Base-by-base conservation (phyloP, 1,140 invertebrate species). In the Watersipora subatra region DNA sequence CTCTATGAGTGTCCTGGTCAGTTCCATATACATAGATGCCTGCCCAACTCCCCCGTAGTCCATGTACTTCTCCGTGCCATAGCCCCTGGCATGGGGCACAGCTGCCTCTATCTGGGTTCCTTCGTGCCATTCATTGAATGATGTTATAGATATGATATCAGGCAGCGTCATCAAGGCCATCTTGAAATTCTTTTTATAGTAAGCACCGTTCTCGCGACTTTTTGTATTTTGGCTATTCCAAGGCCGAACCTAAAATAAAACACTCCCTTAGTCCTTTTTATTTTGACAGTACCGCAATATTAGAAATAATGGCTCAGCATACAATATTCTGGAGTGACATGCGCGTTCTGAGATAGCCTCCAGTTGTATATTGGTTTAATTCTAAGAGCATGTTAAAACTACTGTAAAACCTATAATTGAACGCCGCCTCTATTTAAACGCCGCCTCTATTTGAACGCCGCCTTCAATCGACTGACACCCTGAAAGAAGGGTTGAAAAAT, bases 71-170 rank as follows among this genome's bases (percentile, higher is more conserved):
- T 73, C 72, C 61, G 69, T 63, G 57, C 63, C 62, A 64, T 67
- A 27, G 46, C 67, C 67, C 63, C 68, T 64, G 67, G 69, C 71
- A 62, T 75, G 75, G 22, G 76, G 71, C 22, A 79, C 64, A 1
- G 82, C 81, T 59, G 79, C 72, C 69, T 84, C 83, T 63, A 84
- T 81, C 69, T 84, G 83, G 17, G 82, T 83, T 3, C 82, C 83
- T 73, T 84, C 83, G 65, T 84, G 82, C 83, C 83, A 84, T 69
- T 84, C 83, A 70, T 84, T 84, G 69, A 83, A 84, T 3, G 80
- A 82, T 15, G 83, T 84, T 19, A 84, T 80, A 20, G 79, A 79
- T 26, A 84, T 65, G 27, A 80, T 68, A 34, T 67, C 61, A 28
- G 80, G 75, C 3, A 70, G 62, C 27, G 73, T 63, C 12, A 69